Base-by-base conservation (phyloP, 2,113 vertebrate species). In the Planiliza haematocheilus region DNA sequence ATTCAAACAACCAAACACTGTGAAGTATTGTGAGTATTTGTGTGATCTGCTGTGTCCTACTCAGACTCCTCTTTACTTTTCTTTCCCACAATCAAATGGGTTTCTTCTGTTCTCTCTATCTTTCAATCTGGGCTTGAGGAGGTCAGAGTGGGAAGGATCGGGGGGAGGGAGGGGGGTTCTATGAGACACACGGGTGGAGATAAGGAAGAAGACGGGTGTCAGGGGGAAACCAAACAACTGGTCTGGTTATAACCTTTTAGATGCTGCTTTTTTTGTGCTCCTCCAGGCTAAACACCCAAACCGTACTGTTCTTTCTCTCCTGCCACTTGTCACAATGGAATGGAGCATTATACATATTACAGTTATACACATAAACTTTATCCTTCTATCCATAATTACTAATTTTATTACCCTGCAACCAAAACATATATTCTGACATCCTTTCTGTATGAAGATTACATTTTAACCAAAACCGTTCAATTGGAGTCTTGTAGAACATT, bases 161-260 rank as follows among this genome's bases (percentile, higher is more conserved):
- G n/a, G n/a, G n/a, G n/a, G n/a, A n/a, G n/a, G n/a, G n/a, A 59
- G 18, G 66, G 61, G 41, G 20, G n/a, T 14, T 55, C 41, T 71
- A 50, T 73, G 55, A 63, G 66, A 63, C 69, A 70, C 17, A 73
- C 65, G 43, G 51, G 34, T 60, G 51, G 30, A 16, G 38, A 72
- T 48, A 42, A 65, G 69, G 34, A 66, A 34, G 4, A 50, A 21
- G 42, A 45, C 49, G 43, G 53, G 65, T 72, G 63, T 63, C 55
- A 50, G n/a, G 37, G 20, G 43, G 65, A 53, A 83, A 43, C 56
- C 67, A 88, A 86, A 88, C 83, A 82, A 63, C 59, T 74, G 30
- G 64, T 74, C 30, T 24, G 55, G 52, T 60, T 58, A 10, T 83
- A 71, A 85, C 74, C 74, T 85, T 76, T 85, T 67, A 70, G 70